Percentiles rank a stretch among this genome's conserved stretches.
phyloP scores from a whole-genome alignment of 2,888 invertebrate genomes.

The Hyposoter didymator region DNA sequence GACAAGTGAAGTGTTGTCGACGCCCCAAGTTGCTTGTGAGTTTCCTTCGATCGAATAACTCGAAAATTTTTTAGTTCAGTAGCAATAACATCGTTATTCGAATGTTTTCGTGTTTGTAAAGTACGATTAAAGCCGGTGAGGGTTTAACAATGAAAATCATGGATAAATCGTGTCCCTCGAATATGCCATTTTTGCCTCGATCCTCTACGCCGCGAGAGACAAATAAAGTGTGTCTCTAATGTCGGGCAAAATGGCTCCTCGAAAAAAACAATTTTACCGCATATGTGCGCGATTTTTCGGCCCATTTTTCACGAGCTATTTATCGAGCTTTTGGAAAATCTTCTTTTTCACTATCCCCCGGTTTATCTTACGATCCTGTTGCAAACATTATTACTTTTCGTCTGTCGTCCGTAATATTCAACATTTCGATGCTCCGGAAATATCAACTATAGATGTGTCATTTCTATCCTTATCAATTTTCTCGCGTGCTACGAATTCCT shows the following conservation, averaged over 20 bases:
- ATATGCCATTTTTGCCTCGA: slow-evolving; percentile 17
- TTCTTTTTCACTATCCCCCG: not conserved
- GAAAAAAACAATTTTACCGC: slow-evolving; percentile 76
- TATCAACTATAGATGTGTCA: slow-evolving; percentile 50
- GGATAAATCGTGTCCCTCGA: slow-evolving; percentile 9
- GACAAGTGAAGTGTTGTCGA: slow-evolving; percentile 79
- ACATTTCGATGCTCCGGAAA: slow-evolving; percentile 16
- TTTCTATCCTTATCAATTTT: slow-evolving; percentile 51
- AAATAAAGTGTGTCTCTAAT: slow-evolving; percentile 69
- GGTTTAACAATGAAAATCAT: not conserved
- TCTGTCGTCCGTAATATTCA: not conserved
- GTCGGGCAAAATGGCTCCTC: slow-evolving; percentile 81
- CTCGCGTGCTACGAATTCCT: slow-evolving; percentile 29
- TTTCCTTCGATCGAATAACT: slow-evolving; percentile 72
- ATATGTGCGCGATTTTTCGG: slow-evolving; percentile 68
- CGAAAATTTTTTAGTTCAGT: not conserved
- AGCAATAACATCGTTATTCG: not conserved
- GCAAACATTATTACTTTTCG: not conserved
- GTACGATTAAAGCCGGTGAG: slow-evolving; percentile 9
- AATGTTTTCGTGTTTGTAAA: not conserved
- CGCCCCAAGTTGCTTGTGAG: slow-evolving; percentile 82
- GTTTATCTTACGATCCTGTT: not conserved
- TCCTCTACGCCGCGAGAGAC: slow-evolving; percentile 22
- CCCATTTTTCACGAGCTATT: not conserved
- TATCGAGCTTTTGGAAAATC: not conserved